These are phyloP conservation scores for Drosophila kambysellisi DNA, from an alignment of 2,888 invertebrate species.

Conservation along the genomic window DNA sequence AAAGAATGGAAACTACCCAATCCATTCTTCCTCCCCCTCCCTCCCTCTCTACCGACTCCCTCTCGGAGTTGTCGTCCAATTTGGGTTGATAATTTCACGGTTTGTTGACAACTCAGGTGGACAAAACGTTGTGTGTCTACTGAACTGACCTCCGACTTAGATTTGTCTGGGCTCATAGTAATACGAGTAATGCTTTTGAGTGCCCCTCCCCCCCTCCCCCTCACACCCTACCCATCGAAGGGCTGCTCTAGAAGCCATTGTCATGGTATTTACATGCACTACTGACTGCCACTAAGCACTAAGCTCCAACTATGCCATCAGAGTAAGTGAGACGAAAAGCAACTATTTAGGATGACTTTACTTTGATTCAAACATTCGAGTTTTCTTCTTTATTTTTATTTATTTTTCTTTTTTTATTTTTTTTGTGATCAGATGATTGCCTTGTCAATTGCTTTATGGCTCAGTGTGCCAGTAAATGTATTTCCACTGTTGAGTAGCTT, in stretches of 20 bases:
- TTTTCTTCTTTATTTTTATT: slow-evolving; percentile 2
- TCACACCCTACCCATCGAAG: neutral
- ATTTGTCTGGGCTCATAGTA: slow-evolving; percentile 42
- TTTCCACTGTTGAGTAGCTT: slow-evolving; percentile 44
- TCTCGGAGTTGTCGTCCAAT: slow-evolving; percentile 66
- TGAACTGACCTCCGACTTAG: slow-evolving; percentile 38
- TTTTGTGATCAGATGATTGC: slow-evolving; percentile 70
- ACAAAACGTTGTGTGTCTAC: slow-evolving; percentile 60
- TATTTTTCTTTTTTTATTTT: too few species aligned
- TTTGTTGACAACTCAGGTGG: slow-evolving; percentile 83
- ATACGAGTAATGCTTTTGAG: slow-evolving; percentile 56
- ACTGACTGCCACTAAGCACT: slow-evolving; percentile 74
- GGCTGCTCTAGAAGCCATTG: slow-evolving; percentile 52
- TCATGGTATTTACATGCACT: slow-evolving; percentile 81
- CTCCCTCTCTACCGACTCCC: neutral
- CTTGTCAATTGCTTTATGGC: slow-evolving; percentile 79
- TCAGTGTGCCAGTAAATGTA: slow-evolving; percentile 68
- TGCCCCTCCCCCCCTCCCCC: slow-evolving; percentile 8
- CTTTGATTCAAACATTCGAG: slow-evolving; percentile 64
- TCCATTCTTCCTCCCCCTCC: neutral
- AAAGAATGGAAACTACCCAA: slow-evolving; percentile 20
- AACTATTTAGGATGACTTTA: slow-evolving; percentile 49
- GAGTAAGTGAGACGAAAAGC: slow-evolving; percentile 36
- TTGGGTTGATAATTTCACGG: slow-evolving; percentile 82
- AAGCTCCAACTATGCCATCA: slow-evolving; percentile 58